Conservation (phyloP, 92 coral and sea anemone species). For the Micromussa lordhowensis region DNA sequence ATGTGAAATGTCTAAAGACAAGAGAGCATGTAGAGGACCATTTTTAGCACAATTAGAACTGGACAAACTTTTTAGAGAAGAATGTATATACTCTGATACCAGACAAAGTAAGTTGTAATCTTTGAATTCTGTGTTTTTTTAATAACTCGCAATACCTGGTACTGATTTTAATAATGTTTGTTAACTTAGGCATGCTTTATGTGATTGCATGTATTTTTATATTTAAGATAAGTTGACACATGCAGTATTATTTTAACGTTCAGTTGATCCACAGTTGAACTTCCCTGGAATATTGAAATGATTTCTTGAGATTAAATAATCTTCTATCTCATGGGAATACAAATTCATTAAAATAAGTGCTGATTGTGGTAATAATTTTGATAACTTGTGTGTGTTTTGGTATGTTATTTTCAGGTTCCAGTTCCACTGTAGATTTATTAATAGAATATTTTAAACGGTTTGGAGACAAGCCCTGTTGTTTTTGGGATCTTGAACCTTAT, state of each 20-base stretch:
- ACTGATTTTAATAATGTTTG: too few species aligned
- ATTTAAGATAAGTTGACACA: too few species aligned
- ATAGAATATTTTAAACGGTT: conserved; percentile 88
- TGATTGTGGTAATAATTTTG: background rate
- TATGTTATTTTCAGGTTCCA: conserved; percentile 53
- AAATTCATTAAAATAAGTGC: too few species aligned
- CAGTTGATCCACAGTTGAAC: background rate
- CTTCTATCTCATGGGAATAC: background rate
- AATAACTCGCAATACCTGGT: background rate
- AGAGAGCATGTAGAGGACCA: conserved; percentile 84
- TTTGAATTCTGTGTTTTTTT: background rate
- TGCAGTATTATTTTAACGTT: background rate
- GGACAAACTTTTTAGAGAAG: conserved; percentile 62
- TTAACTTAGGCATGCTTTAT: too few species aligned
- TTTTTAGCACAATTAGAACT: conserved; percentile 88
- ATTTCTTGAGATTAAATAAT: background rate
- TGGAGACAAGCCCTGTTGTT: conserved; percentile 88
- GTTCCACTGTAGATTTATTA: conserved; percentile 62
- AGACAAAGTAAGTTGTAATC: conserved; percentile 69
- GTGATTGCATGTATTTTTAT: too few species aligned
- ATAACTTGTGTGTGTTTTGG: background rate
- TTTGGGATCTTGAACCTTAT: conserved; percentile 82
- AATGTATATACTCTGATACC: conserved; percentile 49
- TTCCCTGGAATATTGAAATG: background rate
- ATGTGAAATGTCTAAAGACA: conserved; percentile 76